Evolutionary conservation across 2,888 invertebrate species (phyloP), one percentile per base, ranked within the genome.

Genomic region (Epinotia nisella): DNA sequence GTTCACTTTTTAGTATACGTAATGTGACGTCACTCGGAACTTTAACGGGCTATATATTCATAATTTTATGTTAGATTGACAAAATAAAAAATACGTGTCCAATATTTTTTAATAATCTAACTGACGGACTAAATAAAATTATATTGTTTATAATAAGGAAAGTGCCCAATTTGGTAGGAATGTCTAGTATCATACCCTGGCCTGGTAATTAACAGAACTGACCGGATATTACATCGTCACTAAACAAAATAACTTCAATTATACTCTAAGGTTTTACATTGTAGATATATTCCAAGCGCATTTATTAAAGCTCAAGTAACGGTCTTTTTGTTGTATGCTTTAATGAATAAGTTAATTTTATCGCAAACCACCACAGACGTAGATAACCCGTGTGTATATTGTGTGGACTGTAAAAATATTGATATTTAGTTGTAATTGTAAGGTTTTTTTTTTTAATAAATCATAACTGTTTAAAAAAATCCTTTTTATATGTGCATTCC

Each of bases 401-500:
- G 83, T 80, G 82, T 85, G 82, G 76, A 79, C 73, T 83, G 81
- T 84, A 82, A 75, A 81, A 79, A 78, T 74, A 77, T 64, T 76
- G 79, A 78, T 74, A 77, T 64, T 77, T 76, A 15, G 51, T 71
- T 72, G 19, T 61, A 64, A 61, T 65, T 61, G 24, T 76, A 77
- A 72, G 74, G 4, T 60, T 74, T 74, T 71, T 66, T 71, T 66
- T 39, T 35, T 72, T 49, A 76, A 76, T 76, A 76, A 77, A 76
- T 65, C 35, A n/a, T 56, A 41, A 56, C 35, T 35, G 64, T 65
- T 70, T 69, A 0, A 60, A 29, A 15, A 7, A 24, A n/a, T 41
- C 15, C 15, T 39, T 21, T 49, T n/a, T 49, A n/a, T 49, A 9
- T 35, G 35, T 35, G 35, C 35, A 35, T 9, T 35, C 35, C 35